phyloP scores from a whole-genome alignment of 2,888 invertebrate genomes.

The Himalopsyche japonica region DNA sequence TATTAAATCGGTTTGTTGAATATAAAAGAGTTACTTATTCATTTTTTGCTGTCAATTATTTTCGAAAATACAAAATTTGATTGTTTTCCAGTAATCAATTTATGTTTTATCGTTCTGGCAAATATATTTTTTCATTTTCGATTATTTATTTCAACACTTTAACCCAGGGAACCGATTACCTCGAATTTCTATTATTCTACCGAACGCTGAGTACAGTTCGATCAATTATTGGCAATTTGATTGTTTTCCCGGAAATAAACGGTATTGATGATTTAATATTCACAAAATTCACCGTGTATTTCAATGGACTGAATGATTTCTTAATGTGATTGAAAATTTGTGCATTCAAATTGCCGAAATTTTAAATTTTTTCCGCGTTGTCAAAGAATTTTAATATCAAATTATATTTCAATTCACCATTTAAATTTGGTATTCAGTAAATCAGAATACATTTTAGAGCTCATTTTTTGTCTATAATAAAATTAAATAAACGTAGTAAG shows the following conservation, averaged over 20 bases:
- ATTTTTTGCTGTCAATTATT: not conserved
- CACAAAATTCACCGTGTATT: not conserved
- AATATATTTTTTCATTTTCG: not conserved
- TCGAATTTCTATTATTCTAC: not conserved
- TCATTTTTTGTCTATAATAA: too few relatives aligned
- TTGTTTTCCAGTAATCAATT: not conserved
- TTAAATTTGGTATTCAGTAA: too few relatives aligned
- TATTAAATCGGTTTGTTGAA: not conserved
- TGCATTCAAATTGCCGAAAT: too few relatives aligned
- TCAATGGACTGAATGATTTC: not conserved
- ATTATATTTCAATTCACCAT: too few relatives aligned
- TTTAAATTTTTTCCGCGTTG: too few relatives aligned
- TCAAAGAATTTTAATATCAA: too few relatives aligned
- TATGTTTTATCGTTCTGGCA: not conserved
- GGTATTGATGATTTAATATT: not conserved
- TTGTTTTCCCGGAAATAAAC: conserved; percentile 1
- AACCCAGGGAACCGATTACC: not conserved
- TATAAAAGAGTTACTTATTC: not conserved
- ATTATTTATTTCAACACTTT: not conserved
- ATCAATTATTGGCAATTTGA: conserved; percentile 4
- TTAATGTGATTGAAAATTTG: too few relatives aligned
- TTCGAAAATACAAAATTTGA: not conserved
- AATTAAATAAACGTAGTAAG: too few relatives aligned
- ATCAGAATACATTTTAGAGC: too few relatives aligned
- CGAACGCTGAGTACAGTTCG: not conserved